phyloP scores from a whole-genome alignment of 2,797 vertebrate genomes.

The Acrocephalus scirpaceus region DNA sequence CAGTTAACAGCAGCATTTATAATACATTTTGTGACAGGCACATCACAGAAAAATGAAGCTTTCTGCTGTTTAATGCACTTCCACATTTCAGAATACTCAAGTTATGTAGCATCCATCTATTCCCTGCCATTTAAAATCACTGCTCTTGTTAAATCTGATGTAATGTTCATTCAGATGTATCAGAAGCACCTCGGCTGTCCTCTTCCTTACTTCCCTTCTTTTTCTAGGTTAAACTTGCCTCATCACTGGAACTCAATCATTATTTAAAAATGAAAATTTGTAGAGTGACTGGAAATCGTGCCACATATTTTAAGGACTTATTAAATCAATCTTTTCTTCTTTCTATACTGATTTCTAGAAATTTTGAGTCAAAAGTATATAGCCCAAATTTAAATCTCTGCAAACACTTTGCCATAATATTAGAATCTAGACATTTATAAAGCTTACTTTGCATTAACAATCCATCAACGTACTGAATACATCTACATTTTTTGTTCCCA shows the following conservation, averaged over 20 bases:
- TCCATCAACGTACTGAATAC: not conserved
- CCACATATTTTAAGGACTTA: not conserved
- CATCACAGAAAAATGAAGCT: not conserved
- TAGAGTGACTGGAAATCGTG: not conserved
- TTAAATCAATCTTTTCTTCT: not conserved
- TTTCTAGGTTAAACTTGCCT: not conserved
- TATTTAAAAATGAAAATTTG: not conserved
- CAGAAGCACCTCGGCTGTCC: not conserved
- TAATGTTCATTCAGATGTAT: not conserved
- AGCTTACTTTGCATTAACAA: not conserved
- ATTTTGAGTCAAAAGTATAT: not conserved
- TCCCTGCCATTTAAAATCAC: not conserved
- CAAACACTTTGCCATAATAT: not conserved
- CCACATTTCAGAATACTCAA: not conserved
- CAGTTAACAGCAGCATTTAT: not conserved
- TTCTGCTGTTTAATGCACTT: not conserved
- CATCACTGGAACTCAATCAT: not conserved
- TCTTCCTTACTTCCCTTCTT: not conserved
- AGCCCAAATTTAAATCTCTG: not conserved
- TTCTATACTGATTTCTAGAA: not conserved
- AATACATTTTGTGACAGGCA: not conserved
- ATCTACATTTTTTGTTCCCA: not conserved
- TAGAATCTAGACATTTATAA: not conserved
- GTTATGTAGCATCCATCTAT: not conserved
- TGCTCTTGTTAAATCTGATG: not conserved